These are phyloP conservation scores for Scaptomyza cyrtandrae DNA, from an alignment of 2,888 invertebrate species.

Conservation along the genomic window DNA sequence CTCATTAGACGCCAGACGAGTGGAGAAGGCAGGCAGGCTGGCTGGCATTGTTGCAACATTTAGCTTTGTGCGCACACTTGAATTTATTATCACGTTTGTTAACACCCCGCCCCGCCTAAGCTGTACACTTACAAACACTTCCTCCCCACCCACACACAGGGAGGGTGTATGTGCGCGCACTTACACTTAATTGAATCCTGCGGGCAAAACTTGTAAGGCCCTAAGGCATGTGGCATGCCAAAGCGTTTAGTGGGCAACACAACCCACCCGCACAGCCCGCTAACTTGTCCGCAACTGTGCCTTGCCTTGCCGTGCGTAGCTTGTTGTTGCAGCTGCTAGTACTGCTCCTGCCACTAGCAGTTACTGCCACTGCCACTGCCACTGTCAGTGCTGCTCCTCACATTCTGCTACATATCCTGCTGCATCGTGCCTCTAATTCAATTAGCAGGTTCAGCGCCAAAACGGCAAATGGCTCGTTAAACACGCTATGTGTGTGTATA, in stretches of 20 bases:
- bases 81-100: slow-evolving; percentile 53
- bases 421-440: slow-evolving; percentile 74
- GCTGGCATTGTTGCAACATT: slow-evolving; percentile 33
- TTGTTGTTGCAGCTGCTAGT: background rate
- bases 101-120: background rate
- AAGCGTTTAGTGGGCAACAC: slow-evolving; percentile 69
- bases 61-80: slow-evolving; percentile 39
- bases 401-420: slow-evolving; percentile 45
- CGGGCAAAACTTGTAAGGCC: slow-evolving; percentile 66
- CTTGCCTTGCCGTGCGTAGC: slow-evolving; percentile 13
- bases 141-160: too few species aligned
- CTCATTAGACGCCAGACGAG: slow-evolving; percentile 35
- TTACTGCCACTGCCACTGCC: background rate
- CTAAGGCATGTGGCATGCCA: slow-evolving; percentile 69
- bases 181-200: slow-evolving; percentile 79
- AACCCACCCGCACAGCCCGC: slow-evolving; percentile 36
- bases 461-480: slow-evolving; percentile 80
- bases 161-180: slow-evolving; percentile 48
- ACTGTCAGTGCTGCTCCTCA: slow-evolving; percentile 2
- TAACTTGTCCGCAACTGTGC: slow-evolving; percentile 32
- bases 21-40: background rate
- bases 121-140: background rate
- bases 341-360: slow-evolving; percentile 12
- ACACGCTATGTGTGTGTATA: slow-evolving; percentile 58
- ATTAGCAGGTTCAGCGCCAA: slow-evolving; percentile 81